Conservation (phyloP, 2,113 vertebrate genomes). For the Chloropsis cyanopogon region DNA sequence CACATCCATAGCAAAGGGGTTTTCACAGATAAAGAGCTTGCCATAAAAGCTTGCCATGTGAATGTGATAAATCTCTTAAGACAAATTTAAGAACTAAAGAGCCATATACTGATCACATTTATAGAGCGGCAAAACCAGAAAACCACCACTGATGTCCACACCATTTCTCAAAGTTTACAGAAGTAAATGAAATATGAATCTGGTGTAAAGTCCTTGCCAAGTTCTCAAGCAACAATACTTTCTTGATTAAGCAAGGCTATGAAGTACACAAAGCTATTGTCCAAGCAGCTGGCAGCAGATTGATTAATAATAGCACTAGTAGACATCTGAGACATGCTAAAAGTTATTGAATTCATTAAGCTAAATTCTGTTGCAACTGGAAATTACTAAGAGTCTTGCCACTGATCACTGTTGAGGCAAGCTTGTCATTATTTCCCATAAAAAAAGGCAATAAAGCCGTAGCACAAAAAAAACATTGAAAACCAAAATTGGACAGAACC, state of each 20-base stretch:
- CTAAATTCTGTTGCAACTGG: conserved; percentile 17
- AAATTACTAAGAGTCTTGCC: conserved; percentile 6
- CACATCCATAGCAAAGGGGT: neutral
- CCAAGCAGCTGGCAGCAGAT: conserved; percentile 21
- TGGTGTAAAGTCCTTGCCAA: conserved; percentile 23
- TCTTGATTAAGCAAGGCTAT: conserved; percentile 42
- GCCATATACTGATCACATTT: neutral
- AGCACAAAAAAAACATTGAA: neutral
- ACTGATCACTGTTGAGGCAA: neutral
- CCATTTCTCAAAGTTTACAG: neutral
- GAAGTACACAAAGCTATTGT: conserved; percentile 40
- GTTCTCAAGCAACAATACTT: conserved; percentile 41
- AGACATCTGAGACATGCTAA: neutral
- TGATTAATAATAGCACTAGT: conserved; percentile 37
- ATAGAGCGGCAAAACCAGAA: neutral
- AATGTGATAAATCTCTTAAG: neutral
- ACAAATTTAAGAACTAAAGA: neutral
- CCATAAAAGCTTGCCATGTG: neutral
- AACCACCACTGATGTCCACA: neutral
- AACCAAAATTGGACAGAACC: neutral
- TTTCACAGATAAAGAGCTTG: neutral
- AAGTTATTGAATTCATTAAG: conserved; percentile 48
- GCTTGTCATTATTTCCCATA: neutral
- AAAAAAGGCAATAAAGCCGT: neutral
- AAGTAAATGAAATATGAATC: conserved; percentile 41